Evolutionary conservation across 2,113 vertebrate species (phyloP).

Genomic region (Cervus canadensis): DNA sequence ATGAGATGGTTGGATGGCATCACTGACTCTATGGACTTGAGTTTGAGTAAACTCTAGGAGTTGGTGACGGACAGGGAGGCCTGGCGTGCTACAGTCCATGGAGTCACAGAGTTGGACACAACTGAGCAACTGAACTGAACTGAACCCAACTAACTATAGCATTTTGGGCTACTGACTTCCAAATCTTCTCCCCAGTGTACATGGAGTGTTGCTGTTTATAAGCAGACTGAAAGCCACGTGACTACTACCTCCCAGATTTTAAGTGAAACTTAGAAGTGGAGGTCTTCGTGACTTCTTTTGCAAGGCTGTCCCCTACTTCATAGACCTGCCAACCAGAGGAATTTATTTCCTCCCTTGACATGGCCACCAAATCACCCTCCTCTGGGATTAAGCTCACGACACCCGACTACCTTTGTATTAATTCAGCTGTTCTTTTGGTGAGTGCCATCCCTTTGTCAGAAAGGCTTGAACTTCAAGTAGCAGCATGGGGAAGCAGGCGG

Average conservation of each 20-base stretch:
- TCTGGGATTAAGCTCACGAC: neutral
- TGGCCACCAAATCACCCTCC: neutral
- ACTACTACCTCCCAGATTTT: neutral
- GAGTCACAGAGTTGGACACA: fast-evolving
- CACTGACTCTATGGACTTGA: neutral
- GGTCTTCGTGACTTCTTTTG: neutral
- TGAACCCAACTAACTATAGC: neutral
- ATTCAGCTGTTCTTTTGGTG: neutral
- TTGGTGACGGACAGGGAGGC: neutral
- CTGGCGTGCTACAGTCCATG: fast-evolving
- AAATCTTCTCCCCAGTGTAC: neutral
- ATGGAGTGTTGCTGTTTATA: neutral
- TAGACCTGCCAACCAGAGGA: neutral
- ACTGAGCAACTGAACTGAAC: neutral
- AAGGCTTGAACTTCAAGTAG: neutral
- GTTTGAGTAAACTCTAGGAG: fast-evolving
- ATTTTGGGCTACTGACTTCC: neutral
- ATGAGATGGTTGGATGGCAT: neutral
- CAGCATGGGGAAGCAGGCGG: neutral
- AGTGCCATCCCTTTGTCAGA: neutral
- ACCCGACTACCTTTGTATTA: neutral
- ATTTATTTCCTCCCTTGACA: neutral
- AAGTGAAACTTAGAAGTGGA: neutral
- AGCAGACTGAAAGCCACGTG: neutral
- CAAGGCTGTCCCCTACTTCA: neutral